These are phyloP conservation scores for Nasonia longicornis DNA, from an alignment of 1,140 invertebrate species.

Conservation along the genomic window DNA sequence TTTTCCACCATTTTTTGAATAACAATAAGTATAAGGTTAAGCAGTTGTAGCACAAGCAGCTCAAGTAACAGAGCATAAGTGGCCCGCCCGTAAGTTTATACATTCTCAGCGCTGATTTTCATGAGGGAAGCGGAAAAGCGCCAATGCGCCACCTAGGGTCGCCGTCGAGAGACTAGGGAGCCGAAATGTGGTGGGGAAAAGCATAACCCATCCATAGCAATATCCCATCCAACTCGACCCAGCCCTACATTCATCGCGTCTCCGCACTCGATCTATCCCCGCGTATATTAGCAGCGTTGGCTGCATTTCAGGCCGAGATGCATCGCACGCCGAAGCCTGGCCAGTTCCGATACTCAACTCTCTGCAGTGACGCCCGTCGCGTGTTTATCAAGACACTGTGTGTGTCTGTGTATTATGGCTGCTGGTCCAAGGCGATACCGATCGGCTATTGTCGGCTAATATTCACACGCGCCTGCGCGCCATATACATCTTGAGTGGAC, in stretches of 20 bases:
- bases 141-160: too few species aligned
- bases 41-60: too few species aligned
- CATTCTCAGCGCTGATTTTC: too few species aligned
- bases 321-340: constrained; percentile 3
- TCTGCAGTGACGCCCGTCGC: not conserved
- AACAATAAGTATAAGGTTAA: too few species aligned
- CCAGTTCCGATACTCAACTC: constrained; percentile 1
- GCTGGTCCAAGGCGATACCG: constrained; percentile 12
- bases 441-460: constrained; percentile 43
- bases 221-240: not conserved
- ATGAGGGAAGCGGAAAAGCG: too few species aligned
- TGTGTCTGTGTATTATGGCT: constrained; percentile 28
- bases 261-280: not conserved
- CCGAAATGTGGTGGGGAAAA: too few species aligned
- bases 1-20: too few species aligned
- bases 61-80: too few species aligned
- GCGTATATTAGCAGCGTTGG: not conserved
- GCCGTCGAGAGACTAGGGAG: too few species aligned
- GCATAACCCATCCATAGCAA: not conserved
- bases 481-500: constrained; percentile 37
- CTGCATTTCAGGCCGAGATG: constrained; percentile 6
- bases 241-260: not conserved
- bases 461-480: constrained; percentile 17
- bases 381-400: constrained; percentile 28
- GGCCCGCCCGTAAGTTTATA: too few species aligned